Percentiles rank a stretch among this genome's conserved stretches.
Conservation (phyloP, 1,140 invertebrate genomes). For the Hetaerina americana region DNA sequence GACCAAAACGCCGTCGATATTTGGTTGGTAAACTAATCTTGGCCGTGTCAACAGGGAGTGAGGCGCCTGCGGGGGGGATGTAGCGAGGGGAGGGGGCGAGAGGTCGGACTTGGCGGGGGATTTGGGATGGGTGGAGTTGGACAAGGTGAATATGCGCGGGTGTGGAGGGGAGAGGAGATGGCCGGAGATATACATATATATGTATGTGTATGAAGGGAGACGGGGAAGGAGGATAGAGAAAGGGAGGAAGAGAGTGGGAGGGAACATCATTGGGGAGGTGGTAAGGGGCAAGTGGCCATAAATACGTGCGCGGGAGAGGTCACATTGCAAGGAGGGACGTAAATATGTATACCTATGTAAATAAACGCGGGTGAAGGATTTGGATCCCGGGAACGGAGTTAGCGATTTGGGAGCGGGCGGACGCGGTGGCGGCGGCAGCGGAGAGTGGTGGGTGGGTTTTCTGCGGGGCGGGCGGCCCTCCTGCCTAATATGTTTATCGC, state of each 20-base stretch:
- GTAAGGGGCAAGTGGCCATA: not conserved
- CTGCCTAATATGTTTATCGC: not conserved
- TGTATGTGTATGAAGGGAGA: no score
- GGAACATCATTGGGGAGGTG: no score
- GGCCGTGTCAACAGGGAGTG: not conserved
- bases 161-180: no score
- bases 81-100: not conserved
- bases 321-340: not conserved
- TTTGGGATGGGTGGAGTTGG: no score
- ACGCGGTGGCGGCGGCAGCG: not conserved
- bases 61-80: not conserved
- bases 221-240: no score
- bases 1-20: not conserved
- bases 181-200: no score
- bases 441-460: no score
- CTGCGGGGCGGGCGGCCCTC: no score
- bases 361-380: no score
- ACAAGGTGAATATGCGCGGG: no score
- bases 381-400: not conserved
- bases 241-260: no score
- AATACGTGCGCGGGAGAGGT: not conserved
- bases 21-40: not conserved
- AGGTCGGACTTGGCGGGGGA: no score
- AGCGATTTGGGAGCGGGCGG: not conserved
- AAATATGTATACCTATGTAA: not conserved